Evolutionary conservation across 2,797 vertebrate species (phyloP), one percentile per base, ranked within the genome.

Genomic region (Mormyrus hasselquistii): DNA sequence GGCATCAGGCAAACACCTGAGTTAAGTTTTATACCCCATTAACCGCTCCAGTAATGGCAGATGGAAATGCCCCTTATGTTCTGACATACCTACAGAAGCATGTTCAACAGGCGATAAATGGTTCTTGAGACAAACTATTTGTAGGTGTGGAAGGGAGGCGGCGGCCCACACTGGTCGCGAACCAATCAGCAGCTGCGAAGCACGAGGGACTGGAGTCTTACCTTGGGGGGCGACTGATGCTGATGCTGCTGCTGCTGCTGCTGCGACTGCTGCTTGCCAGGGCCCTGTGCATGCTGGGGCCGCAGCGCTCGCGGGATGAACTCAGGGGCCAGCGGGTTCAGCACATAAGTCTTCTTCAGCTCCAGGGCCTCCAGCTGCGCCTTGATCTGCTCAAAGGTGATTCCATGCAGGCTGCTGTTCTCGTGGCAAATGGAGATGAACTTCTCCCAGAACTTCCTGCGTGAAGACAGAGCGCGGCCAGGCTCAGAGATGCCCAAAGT

Each of bases 391-490:
- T 99, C 97, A 91, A 98, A 99, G 2, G 98, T 99, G 96, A 99
- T 99, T 92, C 99, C 99, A 1, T 99, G 98, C 55, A 99, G 97
- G 93, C 99, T 99, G n/a, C 96, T 92, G 88, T 99, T 99, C 94
- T 98, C 97, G 5, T 99, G 97, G 94, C 99, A 99, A 88, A 99
- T 96, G 90, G 97, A 97, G 94, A 99, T 96, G 95, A 99, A 99
- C 90, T 98, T 97, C 95, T 99, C 99, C 99, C 99, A 99, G 95
- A 99, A 99, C 94, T 99, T 99, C 94, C 99, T 99, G 93, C 7
- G 93, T 89, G 90, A 89, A 29, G 73, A 53, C 44, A 92, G 90
- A 6, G 3, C 34, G 12, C 0, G 4, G 87, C 49, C 29, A 8
- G 25, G 52, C 84, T 50, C 29, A 84, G 50, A 47, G 38, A 14